These are phyloP conservation scores for Spicauda simplicius DNA, from an alignment of 2,888 invertebrate species.

Conservation along the genomic window DNA sequence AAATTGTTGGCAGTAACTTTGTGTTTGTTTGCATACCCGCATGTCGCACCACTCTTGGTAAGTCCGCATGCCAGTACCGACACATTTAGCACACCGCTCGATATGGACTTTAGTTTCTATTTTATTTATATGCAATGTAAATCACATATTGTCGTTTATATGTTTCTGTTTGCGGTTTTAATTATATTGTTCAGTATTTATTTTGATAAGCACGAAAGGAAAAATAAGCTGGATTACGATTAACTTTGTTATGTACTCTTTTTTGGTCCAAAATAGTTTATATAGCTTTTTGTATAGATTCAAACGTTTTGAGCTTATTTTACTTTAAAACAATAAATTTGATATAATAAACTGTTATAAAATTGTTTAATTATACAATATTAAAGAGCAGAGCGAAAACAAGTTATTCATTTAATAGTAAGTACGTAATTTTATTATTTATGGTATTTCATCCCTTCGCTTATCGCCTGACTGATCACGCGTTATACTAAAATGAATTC, in stretches of 20 bases:
- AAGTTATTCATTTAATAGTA: too few species aligned
- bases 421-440: too few species aligned
- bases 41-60: conserved; percentile 46
- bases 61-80: conserved; percentile 19
- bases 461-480: too few species aligned
- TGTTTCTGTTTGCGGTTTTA: conserved; percentile 29
- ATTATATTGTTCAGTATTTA: conserved; percentile 32
- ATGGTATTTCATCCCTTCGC: too few species aligned
- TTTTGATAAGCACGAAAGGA: conserved; percentile 20
- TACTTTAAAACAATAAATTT: too few species aligned
- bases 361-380: too few species aligned
- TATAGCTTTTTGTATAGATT: not conserved
- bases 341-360: too few species aligned
- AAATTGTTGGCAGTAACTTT: conserved; percentile 62
- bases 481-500: too few species aligned
- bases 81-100: not conserved
- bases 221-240: not conserved
- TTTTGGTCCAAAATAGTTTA: not conserved
- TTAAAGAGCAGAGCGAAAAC: too few species aligned
- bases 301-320: not conserved
- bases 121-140: conserved; percentile 31
- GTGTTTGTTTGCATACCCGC: conserved; percentile 69
- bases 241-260: not conserved
- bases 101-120: conserved; percentile 28
- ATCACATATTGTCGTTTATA: conserved; percentile 32